Base-by-base conservation (phyloP, 2,113 vertebrate genomes). In the Apodemus sylvaticus region DNA sequence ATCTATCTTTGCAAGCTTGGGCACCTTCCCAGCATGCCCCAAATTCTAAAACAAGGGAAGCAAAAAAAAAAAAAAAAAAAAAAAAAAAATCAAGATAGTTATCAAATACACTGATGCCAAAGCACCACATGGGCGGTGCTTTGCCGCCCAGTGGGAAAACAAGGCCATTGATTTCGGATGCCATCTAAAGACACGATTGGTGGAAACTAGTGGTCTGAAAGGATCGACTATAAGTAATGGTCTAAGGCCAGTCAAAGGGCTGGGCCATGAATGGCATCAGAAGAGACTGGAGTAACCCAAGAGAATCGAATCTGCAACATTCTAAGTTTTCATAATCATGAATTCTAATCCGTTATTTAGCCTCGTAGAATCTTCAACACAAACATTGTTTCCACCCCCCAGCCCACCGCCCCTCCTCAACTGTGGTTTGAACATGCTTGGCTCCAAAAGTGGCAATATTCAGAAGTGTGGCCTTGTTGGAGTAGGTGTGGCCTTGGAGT, bases 321-420 rank as follows among this genome's bases (percentile, higher is more conserved):
- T 51, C 29, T 36, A 51, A 20, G 9, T 51, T 19, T 87, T 51
- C 29, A 16, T 3, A 51, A 4, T 70, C 45, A 70, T 55, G 85
- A 86, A 86, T 70, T 51, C 45, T 51, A 34, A 83, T 68, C 17
- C 34, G 42, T 34, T 34, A 26, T 70, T 64, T 85, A 70, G 64
- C 45, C 36, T n/a, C 19, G 20, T 70, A 53, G 45, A 87, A 24
- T 5, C 82, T 77, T 77, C 74, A 77, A 48, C 26, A 81, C 8
- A 81, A 79, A 9, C 36, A n/a, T n/a, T 34, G 13, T 70, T 4
- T 12, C 17, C 60, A 5, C 60, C 31, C 4, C 31, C 13, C 29
- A 10, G 0, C 11, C 31, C 34, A 13, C 24, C 22, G 1, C 0
- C 11, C 31, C 34, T 10, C 24, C 8, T 1, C 24, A 64, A 26